Conservation (phyloP, 2,113 vertebrate species). For the Python bivittatus region DNA sequence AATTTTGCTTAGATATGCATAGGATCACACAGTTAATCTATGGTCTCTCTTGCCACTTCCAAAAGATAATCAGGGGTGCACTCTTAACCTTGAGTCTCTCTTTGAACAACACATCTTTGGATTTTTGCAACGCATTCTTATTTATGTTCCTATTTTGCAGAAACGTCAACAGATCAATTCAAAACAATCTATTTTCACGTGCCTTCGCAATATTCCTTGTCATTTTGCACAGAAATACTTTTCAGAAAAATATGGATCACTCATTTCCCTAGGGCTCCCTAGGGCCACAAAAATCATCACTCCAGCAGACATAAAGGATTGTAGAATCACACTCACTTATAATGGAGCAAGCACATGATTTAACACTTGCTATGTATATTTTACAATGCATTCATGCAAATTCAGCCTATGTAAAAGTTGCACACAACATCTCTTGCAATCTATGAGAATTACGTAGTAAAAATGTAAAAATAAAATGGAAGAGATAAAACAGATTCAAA, state of each 20-base stretch:
- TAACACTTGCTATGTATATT: not conserved
- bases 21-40: not conserved
- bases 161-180: not conserved
- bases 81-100: not conserved
- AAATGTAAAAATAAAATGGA: not conserved
- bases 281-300: not conserved
- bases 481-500: constrained; percentile 74
- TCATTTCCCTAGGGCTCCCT: not conserved
- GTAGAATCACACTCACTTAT: too few relatives aligned
- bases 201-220: not conserved
- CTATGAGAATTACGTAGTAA: not conserved
- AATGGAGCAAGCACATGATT: too few relatives aligned
- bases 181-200: not conserved
- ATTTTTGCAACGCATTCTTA: not conserved
- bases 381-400: not conserved
- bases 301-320: not conserved
- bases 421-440: not conserved
- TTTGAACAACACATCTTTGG: not conserved
- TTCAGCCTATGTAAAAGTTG: not conserved
- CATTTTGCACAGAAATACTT: not conserved
- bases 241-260: not conserved
- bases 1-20: not conserved
- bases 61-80: not conserved
- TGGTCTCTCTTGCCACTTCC: not conserved
- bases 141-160: not conserved